Evolutionary conservation across 2,113 vertebrate species (phyloP).

Genomic region (Neogale vison): DNA sequence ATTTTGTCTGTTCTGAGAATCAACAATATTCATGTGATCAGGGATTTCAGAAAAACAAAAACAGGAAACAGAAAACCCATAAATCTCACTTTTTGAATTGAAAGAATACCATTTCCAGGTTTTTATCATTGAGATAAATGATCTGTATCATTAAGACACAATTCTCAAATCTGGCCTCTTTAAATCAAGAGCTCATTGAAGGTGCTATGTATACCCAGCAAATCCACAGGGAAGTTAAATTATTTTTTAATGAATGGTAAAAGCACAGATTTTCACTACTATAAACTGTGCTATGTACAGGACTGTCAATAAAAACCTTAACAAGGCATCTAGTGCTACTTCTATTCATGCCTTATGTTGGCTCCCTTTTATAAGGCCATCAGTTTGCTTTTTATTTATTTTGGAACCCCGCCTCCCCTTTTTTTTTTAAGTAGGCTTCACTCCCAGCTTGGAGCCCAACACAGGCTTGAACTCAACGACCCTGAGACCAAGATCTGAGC

Average conservation of each 20-base stretch:
- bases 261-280: background rate
- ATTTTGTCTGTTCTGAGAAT: slow-evolving; percentile 17
- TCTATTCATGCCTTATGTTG: background rate
- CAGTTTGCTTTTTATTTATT: slow-evolving; percentile 42
- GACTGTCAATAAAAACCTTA: background rate
- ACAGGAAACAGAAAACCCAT: background rate
- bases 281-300: background rate
- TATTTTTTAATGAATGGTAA: slow-evolving; percentile 10
- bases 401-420: background rate
- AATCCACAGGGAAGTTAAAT: background rate
- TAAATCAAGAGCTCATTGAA: background rate
- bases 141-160: background rate
- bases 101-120: background rate
- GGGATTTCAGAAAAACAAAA: background rate
- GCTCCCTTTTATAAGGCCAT: background rate
- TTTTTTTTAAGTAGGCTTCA: background rate
- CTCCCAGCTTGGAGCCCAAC: background rate
- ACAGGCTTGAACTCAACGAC: background rate
- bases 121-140: background rate
- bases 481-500: background rate
- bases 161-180: background rate
- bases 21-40: background rate
- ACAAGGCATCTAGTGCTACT: background rate
- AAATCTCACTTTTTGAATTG: background rate
- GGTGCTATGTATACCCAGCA: background rate